phyloP scores from a whole-genome alignment of 2,797 vertebrate species.

The Danio tinwini region DNA sequence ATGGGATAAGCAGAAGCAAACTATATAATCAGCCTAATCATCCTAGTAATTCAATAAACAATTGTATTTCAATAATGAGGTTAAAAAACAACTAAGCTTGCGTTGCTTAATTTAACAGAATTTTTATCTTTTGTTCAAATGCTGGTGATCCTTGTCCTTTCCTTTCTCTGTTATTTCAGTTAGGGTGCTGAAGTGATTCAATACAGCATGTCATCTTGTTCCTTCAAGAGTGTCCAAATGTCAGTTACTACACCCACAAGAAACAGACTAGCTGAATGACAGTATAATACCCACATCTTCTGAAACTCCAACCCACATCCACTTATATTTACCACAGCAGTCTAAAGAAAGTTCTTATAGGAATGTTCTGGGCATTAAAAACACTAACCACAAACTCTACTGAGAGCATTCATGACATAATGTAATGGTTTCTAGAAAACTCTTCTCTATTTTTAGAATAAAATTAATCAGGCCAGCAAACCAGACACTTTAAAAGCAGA shows the following conservation, averaged over 20 bases:
- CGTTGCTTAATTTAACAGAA: background rate
- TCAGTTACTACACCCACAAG: conserved; percentile 7
- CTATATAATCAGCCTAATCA: background rate
- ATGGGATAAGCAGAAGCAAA: background rate
- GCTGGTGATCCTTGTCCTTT: background rate
- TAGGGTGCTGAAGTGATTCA: background rate
- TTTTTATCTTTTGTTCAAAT: too few relatives aligned
- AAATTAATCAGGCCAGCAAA: background rate
- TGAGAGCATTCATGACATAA: background rate
- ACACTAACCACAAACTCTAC: background rate
- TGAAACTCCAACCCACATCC: conserved; percentile 25
- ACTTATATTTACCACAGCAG: conserved; percentile 20
- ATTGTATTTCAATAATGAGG: background rate
- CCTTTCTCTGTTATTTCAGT: background rate
- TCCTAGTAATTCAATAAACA: background rate
- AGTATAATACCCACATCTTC: conserved; percentile 13
- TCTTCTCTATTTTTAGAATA: background rate
- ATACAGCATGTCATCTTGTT: background rate
- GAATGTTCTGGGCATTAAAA: conserved; percentile 1
- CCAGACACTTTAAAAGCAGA: conserved; percentile 1
- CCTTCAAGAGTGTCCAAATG: conserved; percentile 21
- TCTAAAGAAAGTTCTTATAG: conserved; percentile 6
- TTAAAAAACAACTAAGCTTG: background rate
- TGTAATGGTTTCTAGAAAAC: background rate
- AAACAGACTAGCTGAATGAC: conserved; percentile 4